phyloP scores from a whole-genome alignment of 2,113 vertebrate species.

The Chlorodrepanis virens region DNA sequence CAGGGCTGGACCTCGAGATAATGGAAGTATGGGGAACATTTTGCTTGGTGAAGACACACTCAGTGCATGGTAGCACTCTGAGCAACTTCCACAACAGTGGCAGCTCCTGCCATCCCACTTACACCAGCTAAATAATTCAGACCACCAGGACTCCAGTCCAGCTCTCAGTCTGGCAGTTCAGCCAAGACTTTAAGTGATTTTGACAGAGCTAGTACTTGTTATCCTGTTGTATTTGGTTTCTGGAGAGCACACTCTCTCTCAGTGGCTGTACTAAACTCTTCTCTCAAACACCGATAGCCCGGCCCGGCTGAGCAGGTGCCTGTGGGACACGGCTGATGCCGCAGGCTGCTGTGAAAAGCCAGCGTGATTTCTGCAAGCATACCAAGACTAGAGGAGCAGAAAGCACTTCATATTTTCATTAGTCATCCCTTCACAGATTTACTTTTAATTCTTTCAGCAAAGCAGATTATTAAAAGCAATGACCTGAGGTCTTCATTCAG shows the following conservation, averaged over 20 bases:
- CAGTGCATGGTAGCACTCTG: not conserved
- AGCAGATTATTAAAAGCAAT: constrained; percentile 70
- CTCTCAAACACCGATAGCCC: not conserved
- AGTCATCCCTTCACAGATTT: constrained; percentile 38
- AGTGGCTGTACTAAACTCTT: not conserved
- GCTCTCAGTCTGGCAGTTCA: not conserved
- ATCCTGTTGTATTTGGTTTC: not conserved
- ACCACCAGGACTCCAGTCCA: not conserved
- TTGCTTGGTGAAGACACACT: not conserved
- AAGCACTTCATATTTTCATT: not conserved
- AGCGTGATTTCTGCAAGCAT: not conserved
- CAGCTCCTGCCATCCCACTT: not conserved
- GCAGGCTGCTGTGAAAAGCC: not conserved
- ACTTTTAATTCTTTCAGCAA: constrained; percentile 44
- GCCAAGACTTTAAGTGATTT: not conserved
- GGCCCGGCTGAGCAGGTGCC: not conserved
- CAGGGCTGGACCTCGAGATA: not conserved
- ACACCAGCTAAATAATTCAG: not conserved
- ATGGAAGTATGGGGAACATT: not conserved
- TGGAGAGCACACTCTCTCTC: not conserved
- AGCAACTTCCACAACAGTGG: not conserved
- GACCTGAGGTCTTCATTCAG: constrained; percentile 63
- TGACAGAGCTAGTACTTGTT: not conserved
- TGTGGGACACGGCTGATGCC: rapidly evolving
- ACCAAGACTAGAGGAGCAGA: not conserved